Percentiles rank a stretch among this genome's conserved stretches.
Conservation (phyloP, 2,888 invertebrate species). For the Lithophane socia region DNA sequence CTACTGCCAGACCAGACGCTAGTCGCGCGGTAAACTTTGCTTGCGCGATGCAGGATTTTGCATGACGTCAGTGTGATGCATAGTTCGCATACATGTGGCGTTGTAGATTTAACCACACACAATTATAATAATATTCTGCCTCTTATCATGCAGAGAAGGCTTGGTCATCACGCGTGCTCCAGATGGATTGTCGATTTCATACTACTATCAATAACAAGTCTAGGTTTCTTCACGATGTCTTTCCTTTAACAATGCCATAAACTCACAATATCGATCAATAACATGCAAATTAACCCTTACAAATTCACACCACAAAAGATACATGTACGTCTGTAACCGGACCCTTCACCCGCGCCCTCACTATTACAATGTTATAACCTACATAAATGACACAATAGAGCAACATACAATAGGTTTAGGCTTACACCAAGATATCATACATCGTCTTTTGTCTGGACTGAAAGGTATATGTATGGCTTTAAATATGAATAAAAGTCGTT, state of each 20-base stretch:
- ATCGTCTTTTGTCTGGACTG: slow-evolving; percentile 18
- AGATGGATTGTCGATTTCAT: too few species aligned
- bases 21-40: too few species aligned
- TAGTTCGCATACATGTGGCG: too few species aligned
- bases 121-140: too few species aligned
- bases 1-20: too few species aligned
- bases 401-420: slow-evolving; percentile 37
- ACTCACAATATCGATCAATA: slow-evolving; percentile 8
- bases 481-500: slow-evolving; percentile 15
- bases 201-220: too few species aligned
- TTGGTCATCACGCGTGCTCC: too few species aligned
- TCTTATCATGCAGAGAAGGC: too few species aligned
- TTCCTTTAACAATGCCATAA: background rate
- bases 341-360: background rate
- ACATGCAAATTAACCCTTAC: slow-evolving; percentile 37
- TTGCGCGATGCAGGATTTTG: too few species aligned
- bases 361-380: slow-evolving; percentile 2
- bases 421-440: slow-evolving; percentile 44
- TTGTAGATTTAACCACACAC: too few species aligned
- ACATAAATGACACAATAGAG: slow-evolving; percentile 14
- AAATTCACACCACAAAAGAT: slow-evolving; percentile 30
- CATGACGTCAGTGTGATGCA: too few species aligned
- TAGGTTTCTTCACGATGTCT: too few species aligned
- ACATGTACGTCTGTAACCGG: background rate
- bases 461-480: slow-evolving; percentile 2